These are phyloP conservation scores for Tupaia tana DNA, from an alignment of 2,113 vertebrate genomes.

Conservation along the genomic window DNA sequence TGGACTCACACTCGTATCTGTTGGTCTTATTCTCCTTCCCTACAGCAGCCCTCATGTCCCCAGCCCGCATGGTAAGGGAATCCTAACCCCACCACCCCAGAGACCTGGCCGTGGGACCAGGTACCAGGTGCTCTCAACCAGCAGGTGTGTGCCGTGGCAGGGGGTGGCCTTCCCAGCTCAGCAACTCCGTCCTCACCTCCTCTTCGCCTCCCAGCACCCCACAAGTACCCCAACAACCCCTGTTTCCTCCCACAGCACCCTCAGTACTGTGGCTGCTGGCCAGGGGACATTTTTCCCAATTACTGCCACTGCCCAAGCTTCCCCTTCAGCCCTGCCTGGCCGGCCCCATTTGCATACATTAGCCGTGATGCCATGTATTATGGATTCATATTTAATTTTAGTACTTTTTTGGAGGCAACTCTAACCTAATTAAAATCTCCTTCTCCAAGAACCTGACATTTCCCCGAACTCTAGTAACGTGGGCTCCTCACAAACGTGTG, in stretches of 20 bases:
- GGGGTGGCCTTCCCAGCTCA: not conserved
- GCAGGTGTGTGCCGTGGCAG: too few species aligned
- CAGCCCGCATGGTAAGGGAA: not conserved
- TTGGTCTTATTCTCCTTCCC: not conserved
- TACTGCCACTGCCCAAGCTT: slow-evolving; percentile 69
- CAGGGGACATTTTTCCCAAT: slow-evolving; percentile 81
- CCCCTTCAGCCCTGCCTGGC: slow-evolving; percentile 55
- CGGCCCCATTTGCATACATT: slow-evolving; percentile 79
- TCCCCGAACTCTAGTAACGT: not conserved
- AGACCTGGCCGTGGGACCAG: not conserved
- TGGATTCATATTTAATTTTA: slow-evolving; percentile 79
- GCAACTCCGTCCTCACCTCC: not conserved
- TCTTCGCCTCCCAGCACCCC: slow-evolving; percentile 18
- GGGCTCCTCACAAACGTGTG: not conserved
- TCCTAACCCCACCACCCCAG: not conserved
- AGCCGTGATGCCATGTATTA: slow-evolving; percentile 78
- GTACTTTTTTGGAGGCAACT: slow-evolving; percentile 78
- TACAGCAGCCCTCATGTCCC: too few species aligned
- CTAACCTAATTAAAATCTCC: slow-evolving; percentile 78
- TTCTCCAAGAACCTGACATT: slow-evolving; percentile 75
- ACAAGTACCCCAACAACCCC: not conserved
- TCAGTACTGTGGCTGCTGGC: slow-evolving; percentile 54
- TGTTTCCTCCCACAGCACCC: not conserved
- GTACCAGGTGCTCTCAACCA: too few species aligned
- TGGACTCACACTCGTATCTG: not conserved